Conservation (phyloP, 2,113 vertebrate genomes). For the Entelurus aequoreus region DNA sequence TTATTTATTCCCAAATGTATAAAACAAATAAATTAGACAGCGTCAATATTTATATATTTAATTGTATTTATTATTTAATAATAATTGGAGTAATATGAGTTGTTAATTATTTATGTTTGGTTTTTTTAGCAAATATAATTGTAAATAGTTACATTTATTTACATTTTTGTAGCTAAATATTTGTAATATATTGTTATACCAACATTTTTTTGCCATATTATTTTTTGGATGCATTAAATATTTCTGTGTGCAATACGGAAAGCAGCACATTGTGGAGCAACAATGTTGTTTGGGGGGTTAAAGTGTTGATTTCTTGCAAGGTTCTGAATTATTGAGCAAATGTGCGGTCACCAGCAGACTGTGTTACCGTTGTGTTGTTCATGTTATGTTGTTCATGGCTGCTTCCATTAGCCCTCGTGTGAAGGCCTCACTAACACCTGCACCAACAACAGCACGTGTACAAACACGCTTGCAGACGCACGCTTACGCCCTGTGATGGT, state of each 20-base stretch:
- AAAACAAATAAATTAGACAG: no score
- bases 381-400: slow-evolving; percentile 58
- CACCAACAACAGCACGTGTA: slow-evolving; percentile 49
- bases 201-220: no score
- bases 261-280: slow-evolving; percentile 11
- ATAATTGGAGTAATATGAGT: no score
- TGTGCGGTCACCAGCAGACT: slow-evolving; percentile 49
- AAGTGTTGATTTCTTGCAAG: slow-evolving; percentile 53
- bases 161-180: no score
- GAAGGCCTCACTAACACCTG: slow-evolving; percentile 59
- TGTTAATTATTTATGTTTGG: no score
- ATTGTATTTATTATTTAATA: no score
- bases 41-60: no score
- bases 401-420: slow-evolving; percentile 46
- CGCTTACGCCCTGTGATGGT: slow-evolving; percentile 6
- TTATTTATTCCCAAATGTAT: no score
- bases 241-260: background rate
- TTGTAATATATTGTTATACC: no score
- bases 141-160: no score
- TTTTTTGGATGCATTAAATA: no score
- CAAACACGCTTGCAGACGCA: slow-evolving; percentile 14
- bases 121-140: no score
- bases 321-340: slow-evolving; percentile 64
- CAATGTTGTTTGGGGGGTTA: slow-evolving; percentile 25
- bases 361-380: slow-evolving; percentile 53